Conservation (phyloP, 2,113 vertebrate species). For the Murina feae region DNA sequence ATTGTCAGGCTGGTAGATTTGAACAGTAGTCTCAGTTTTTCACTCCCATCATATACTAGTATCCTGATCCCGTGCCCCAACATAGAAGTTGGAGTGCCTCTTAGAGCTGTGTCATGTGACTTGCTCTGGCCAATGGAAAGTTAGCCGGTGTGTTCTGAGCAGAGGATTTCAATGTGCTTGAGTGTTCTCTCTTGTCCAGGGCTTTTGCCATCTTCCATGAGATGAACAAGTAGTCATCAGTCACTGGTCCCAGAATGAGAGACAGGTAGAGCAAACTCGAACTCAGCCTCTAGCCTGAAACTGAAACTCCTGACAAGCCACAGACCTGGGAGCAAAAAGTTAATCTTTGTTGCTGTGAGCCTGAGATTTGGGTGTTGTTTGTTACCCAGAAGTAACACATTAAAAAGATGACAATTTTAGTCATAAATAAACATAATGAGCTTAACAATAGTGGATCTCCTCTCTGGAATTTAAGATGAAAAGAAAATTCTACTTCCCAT, state of each 20-base stretch:
- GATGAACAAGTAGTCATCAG: neutral
- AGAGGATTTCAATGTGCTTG: neutral
- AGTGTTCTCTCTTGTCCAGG: neutral
- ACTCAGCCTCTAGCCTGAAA: neutral
- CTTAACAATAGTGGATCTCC: neutral
- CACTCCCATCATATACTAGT: neutral
- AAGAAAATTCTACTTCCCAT: neutral
- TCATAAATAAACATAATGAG: neutral
- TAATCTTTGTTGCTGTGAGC: neutral
- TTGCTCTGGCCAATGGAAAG: neutral
- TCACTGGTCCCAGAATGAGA: neutral
- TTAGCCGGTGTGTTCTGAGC: neutral
- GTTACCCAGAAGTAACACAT: neutral
- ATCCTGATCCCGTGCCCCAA: accelerated
- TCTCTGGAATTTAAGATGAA: conserved; percentile 2
- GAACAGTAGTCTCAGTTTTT: neutral
- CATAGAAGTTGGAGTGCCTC: neutral
- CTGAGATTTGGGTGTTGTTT: neutral
- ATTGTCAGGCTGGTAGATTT: neutral
- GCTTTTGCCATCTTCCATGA: neutral
- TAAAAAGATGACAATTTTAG: neutral
- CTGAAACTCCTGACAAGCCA: neutral
- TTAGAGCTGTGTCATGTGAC: neutral
- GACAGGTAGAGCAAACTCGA: neutral
- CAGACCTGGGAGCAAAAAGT: neutral